Evolutionary conservation across 2,888 invertebrate genomes (phyloP), one percentile per base, ranked within the genome.

Genomic region (Anthrax anthrax): DNA sequence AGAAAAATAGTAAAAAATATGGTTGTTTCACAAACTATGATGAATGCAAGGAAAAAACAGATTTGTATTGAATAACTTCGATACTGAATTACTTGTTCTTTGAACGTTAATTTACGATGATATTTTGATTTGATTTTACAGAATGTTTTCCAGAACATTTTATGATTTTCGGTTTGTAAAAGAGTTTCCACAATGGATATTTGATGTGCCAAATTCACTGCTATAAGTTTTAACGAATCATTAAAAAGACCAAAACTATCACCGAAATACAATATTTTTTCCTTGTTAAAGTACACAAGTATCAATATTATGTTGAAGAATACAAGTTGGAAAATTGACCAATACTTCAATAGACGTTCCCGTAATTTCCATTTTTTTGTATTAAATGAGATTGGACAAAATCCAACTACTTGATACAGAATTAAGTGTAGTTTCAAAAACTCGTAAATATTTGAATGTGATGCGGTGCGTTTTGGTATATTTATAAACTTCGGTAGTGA

Each of bases 341-440:
- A 45, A 6, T 41, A 12, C 4, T 10, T 34, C 34, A 45, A 37
- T 9, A 45, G 2, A 5, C 17, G 10, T 13, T 41, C 37, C n/a
- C 37, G 13, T 4, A 23, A 16, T 37, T n/a, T 37, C 12, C 17
- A 18, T 18, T 38, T 18, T 8, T 17, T 37, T 9, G 16, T 18
- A 23, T 23, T 23, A 23, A 45, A 23, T 4, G 37, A 32, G 3
- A 45, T 23, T 45, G 45, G 45, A 27, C 34, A 45, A 27, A 41
- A 40, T 14, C 45, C 45, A 39, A 45, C 18, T 17, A 23, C 6
- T n/a, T 40, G 45, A 34, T n/a, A n/a, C n/a, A n/a, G n/a, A n/a
- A n/a, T n/a, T n/a, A n/a, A n/a, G n/a, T n/a, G n/a, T n/a, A n/a
- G n/a, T n/a, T n/a, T n/a, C n/a, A n/a, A n/a, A n/a, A n/a, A n/a